phyloP scores from a whole-genome alignment of 2,113 vertebrate genomes.

The Microtus richardsoni region DNA sequence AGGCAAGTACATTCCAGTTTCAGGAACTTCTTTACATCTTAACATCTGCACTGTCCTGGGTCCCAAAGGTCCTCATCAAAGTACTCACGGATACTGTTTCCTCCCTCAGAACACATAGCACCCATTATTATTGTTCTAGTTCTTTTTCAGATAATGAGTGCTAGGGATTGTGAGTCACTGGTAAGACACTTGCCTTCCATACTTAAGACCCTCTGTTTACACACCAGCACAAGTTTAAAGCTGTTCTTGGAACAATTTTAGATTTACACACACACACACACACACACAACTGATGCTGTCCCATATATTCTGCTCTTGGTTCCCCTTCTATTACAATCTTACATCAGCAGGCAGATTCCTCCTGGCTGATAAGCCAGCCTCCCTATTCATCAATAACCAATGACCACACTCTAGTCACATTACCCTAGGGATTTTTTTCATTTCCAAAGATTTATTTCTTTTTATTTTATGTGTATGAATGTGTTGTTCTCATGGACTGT shows the following conservation, averaged over 20 bases:
- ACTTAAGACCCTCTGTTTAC: neutral
- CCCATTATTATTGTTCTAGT: neutral
- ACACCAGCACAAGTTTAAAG: neutral
- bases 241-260: neutral
- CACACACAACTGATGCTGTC: neutral
- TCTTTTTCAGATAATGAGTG: slow-evolving; percentile 4
- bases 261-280: neutral
- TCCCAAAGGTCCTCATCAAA: neutral
- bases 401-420: neutral
- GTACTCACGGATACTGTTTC: neutral
- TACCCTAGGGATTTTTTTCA: neutral
- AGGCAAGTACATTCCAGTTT: neutral
- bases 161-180: neutral
- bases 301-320: neutral
- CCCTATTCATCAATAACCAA: neutral
- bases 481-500: neutral
- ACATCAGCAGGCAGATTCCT: neutral
- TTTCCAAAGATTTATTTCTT: neutral
- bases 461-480: neutral
- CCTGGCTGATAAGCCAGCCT: neutral
- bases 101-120: neutral
- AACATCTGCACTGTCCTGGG: neutral
- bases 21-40: neutral
- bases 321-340: neutral
- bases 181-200: neutral